Evolutionary conservation across 1,140 invertebrate species (phyloP).

Genomic region (Tetramorium alpestre): DNA sequence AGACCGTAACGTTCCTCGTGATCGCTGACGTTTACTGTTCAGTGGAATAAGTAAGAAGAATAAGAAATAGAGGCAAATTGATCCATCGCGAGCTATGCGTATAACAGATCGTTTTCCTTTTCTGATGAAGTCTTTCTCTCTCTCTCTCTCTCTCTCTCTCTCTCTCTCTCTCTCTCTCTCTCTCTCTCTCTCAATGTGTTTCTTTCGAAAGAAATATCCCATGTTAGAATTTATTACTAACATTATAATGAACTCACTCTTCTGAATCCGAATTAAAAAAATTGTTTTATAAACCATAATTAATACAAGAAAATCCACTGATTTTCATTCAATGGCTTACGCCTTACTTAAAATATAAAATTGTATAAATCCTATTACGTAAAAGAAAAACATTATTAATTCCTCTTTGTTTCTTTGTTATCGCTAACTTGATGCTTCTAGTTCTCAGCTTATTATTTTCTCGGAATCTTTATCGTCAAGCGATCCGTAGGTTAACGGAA

Average conservation of each 20-base stretch:
- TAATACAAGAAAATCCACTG: background rate
- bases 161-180: too few relatives aligned
- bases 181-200: background rate
- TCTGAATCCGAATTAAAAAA: background rate
- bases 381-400: background rate
- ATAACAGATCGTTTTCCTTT: conserved; percentile 23
- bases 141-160: too few relatives aligned
- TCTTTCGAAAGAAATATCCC: background rate
- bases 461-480: background rate
- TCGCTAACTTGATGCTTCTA: background rate
- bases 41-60: conserved; percentile 31
- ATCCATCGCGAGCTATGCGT: conserved; percentile 22
- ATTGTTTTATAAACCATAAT: background rate
- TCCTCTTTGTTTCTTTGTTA: background rate
- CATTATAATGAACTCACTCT: background rate
- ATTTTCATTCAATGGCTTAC: background rate
- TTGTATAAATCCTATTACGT: background rate
- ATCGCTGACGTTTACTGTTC: conserved; percentile 27
- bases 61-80: conserved; percentile 31
- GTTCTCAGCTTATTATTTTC: background rate
- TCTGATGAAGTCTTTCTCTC: conserved; percentile 10
- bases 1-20: conserved; percentile 50
- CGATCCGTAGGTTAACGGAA: background rate
- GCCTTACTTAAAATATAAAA: background rate
- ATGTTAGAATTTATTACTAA: background rate